Evolutionary conservation across 2,888 invertebrate species (phyloP).

Genomic region (Cosmorhoe ocellata): DNA sequence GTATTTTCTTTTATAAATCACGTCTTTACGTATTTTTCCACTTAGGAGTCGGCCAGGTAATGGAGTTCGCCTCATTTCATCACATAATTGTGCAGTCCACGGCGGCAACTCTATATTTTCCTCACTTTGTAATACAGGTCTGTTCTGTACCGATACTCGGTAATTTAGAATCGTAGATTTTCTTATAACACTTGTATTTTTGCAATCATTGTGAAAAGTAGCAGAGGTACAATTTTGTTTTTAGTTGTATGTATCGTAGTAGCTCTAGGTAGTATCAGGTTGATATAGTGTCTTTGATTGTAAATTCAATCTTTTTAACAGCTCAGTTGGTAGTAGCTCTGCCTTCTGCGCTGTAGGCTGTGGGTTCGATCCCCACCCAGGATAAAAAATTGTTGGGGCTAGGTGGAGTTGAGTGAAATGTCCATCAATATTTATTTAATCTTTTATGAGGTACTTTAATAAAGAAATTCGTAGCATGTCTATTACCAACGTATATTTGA

Average conservation of each 20-base stretch:
- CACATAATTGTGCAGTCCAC: slow-evolving; percentile 24
- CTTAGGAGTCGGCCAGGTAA: slow-evolving; percentile 12
- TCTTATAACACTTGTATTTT: slow-evolving; percentile 28
- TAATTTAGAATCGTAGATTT: slow-evolving; percentile 25
- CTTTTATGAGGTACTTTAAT: no score
- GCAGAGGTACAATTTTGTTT: slow-evolving; percentile 1
- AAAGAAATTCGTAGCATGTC: no score
- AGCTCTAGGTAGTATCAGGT: no score
- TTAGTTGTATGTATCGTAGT: not conserved
- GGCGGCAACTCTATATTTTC: slow-evolving; percentile 25
- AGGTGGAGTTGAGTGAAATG: no score
- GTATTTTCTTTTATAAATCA: slow-evolving; percentile 6
- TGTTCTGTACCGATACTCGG: slow-evolving; percentile 19
- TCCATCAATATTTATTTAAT: no score
- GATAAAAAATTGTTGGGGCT: no score
- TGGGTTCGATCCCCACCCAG: no score
- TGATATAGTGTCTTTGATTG: no score
- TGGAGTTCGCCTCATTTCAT: slow-evolving; percentile 26
- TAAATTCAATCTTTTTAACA: no score
- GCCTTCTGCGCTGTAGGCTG: no score
- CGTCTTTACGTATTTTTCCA: slow-evolving; percentile 16
- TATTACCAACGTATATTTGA: no score
- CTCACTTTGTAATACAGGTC: slow-evolving; percentile 23
- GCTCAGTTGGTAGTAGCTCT: no score
- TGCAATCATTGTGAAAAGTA: slow-evolving; percentile 26